Percentiles rank a stretch among this genome's conserved stretches.
These are phyloP conservation scores for Oncorhynchus masou DNA, from an alignment of 2,113 vertebrate species.

Conservation along the genomic window DNA sequence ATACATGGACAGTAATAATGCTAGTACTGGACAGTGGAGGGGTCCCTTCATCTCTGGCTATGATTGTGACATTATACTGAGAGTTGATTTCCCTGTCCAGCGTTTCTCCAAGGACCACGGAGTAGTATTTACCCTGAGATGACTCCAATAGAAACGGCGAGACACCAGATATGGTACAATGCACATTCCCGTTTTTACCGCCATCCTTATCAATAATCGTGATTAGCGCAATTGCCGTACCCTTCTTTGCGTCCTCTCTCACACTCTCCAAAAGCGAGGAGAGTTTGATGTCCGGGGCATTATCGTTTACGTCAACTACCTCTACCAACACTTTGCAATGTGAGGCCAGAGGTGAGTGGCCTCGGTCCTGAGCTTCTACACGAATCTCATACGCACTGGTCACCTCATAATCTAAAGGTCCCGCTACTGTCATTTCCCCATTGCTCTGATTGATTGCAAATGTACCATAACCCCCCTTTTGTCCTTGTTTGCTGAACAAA, in stretches of 20 bases:
- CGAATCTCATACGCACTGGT: slow-evolving; percentile 31
- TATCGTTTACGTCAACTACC: slow-evolving; percentile 34
- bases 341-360: slow-evolving; percentile 21
- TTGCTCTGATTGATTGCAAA: slow-evolving; percentile 27
- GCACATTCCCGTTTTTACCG: slow-evolving; percentile 40
- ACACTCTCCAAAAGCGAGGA: slow-evolving; percentile 31
- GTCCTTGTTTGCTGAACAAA: slow-evolving; percentile 21
- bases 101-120: slow-evolving; percentile 22
- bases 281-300: slow-evolving; percentile 39
- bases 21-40: slow-evolving; percentile 31
- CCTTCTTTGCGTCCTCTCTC: slow-evolving; percentile 30
- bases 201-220: slow-evolving; percentile 42
- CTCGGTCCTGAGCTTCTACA: slow-evolving; percentile 32
- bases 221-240: slow-evolving; percentile 35
- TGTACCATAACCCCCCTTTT: slow-evolving; percentile 14
- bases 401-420: slow-evolving; percentile 34
- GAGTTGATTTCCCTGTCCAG: slow-evolving; percentile 35
- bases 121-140: slow-evolving; percentile 36
- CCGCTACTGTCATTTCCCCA: slow-evolving; percentile 26
- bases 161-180: slow-evolving; percentile 21
- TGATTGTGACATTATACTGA: slow-evolving; percentile 35
- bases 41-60: slow-evolving; percentile 38
- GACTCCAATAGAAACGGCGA: slow-evolving; percentile 25
- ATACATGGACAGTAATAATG: slow-evolving; percentile 34
- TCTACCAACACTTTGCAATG: slow-evolving; percentile 36